Evolutionary conservation across 2,113 vertebrate genomes (phyloP).

Genomic region (Microtus oregoni): DNA sequence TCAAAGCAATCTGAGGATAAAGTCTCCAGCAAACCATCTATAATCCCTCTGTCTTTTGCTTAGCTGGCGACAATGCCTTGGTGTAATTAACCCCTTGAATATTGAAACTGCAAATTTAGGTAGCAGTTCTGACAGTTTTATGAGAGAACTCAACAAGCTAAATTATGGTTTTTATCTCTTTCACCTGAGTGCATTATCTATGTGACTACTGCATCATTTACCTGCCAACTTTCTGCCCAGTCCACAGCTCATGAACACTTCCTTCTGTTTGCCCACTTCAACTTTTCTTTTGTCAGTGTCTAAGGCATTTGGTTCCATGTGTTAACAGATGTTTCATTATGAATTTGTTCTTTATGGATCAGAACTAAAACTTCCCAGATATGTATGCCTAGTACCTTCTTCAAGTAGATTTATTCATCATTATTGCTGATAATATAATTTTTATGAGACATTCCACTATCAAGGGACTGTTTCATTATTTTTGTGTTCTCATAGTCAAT

Average conservation of each 20-base stretch:
- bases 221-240: constrained; percentile 44
- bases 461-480: accelerated
- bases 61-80: constrained; percentile 31
- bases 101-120: constrained; percentile 72
- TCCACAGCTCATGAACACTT: constrained; percentile 40
- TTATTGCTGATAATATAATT: not conserved
- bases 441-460: not conserved
- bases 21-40: not conserved
- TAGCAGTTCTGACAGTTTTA: constrained; percentile 70
- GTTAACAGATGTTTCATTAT: constrained; percentile 24
- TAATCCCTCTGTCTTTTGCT: constrained; percentile 12
- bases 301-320: not conserved
- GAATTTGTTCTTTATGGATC: not conserved
- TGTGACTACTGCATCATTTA: constrained; percentile 9
- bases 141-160: constrained; percentile 19
- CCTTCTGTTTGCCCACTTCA: not conserved
- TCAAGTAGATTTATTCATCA: not conserved
- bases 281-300: constrained; percentile 21
- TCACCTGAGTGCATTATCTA: constrained; percentile 43
- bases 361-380: not conserved
- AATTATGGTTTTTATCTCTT: constrained; percentile 74
- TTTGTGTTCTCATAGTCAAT: not conserved
- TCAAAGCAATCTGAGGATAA: not conserved
- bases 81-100: constrained; percentile 75
- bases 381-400: not conserved